phyloP scores from a whole-genome alignment of 2,888 invertebrate species.

The Scaptomyza caliginosa region DNA sequence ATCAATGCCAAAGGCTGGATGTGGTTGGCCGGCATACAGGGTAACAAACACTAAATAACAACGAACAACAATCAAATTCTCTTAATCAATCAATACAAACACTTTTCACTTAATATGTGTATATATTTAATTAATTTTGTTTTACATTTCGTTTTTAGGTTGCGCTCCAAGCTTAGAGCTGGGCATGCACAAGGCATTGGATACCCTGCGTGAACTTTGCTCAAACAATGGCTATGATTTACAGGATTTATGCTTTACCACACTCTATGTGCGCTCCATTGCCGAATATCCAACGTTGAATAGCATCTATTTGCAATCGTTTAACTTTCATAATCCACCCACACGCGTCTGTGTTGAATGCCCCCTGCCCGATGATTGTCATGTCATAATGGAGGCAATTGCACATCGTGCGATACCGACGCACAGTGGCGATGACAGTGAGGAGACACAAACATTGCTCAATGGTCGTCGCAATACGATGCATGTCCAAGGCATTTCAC shows the following conservation, averaged over 20 bases:
- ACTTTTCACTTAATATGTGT: neutral
- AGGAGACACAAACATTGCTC: constrained; percentile 56
- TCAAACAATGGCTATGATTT: constrained; percentile 84
- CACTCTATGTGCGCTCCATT: constrained; percentile 94
- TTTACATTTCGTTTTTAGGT: constrained; percentile 76
- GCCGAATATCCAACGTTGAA: constrained; percentile 91
- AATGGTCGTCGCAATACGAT: constrained; percentile 88
- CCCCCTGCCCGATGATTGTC: constrained; percentile 89
- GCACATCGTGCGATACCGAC: constrained; percentile 85
- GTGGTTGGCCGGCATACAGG: constrained; percentile 92
- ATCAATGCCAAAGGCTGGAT: constrained; percentile 92
- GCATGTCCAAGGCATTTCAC: constrained; percentile 97
- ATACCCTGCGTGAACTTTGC: constrained; percentile 87
- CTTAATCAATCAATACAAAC: too few relatives aligned
- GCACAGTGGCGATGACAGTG: constrained; percentile 54
- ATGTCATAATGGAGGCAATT: constrained; percentile 91
- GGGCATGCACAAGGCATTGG: constrained; percentile 89
- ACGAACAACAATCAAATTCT: neutral
- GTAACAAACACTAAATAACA: constrained; percentile 39
- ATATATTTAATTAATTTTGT: neutral
- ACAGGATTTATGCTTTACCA: constrained; percentile 91
- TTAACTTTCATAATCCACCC: constrained; percentile 92
- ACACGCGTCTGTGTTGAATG: constrained; percentile 93
- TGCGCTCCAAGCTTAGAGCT: constrained; percentile 87
- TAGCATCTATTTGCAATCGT: constrained; percentile 89